phyloP scores from a whole-genome alignment of 2,113 vertebrate genomes.

The Mirounga angustirostris region DNA sequence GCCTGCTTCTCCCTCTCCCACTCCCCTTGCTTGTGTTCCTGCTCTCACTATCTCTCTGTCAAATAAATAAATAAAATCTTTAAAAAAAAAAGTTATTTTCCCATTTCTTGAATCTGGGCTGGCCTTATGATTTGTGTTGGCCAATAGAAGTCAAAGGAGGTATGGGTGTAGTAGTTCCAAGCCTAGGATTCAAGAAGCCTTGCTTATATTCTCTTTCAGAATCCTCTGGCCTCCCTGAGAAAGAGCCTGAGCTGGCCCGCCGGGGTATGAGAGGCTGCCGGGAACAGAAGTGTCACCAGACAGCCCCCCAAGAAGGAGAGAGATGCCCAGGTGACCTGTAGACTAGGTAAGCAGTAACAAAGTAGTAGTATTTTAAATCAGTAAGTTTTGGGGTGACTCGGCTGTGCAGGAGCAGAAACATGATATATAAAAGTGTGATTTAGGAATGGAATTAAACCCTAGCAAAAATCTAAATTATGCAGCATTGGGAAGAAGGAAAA shows the following conservation, averaged over 20 bases:
- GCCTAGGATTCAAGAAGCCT: not conserved
- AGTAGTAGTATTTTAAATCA: not conserved
- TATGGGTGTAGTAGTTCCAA: not conserved
- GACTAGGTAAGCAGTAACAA: not conserved
- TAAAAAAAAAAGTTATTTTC: not conserved
- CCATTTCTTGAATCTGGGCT: not conserved
- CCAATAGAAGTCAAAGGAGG: not conserved
- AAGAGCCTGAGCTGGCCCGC: not conserved
- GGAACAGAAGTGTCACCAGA: not conserved
- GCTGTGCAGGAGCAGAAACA: not conserved
- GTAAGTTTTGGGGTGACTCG: not conserved
- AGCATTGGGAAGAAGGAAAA: not conserved
- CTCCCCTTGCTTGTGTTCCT: too few species aligned
- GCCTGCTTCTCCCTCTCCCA: too few species aligned
- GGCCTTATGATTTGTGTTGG: not conserved
- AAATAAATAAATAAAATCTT: too few species aligned
- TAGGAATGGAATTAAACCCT: not conserved
- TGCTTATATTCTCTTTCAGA: not conserved
- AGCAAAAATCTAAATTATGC: not conserved
- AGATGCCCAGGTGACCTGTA: too few species aligned
- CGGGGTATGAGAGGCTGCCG: not conserved
- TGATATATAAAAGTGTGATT: not conserved
- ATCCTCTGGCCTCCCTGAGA: too few species aligned
- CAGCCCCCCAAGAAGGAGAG: not conserved
- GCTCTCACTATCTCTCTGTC: too few species aligned